These are phyloP conservation scores for Elaphurus davidianus DNA, from an alignment of 2,113 vertebrate genomes.

Conservation along the genomic window DNA sequence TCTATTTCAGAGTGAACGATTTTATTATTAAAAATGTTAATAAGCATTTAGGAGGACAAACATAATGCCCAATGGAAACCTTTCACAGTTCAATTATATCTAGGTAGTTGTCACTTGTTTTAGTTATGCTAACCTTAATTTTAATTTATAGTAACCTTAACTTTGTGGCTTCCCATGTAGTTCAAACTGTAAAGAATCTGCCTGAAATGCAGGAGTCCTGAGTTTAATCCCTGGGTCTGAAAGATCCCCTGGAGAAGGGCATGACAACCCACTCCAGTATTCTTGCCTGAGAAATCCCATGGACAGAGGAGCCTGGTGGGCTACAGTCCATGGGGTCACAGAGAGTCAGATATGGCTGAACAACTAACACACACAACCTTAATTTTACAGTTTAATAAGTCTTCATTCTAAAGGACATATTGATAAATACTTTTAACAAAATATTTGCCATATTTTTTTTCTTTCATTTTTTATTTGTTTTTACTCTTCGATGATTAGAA, in stretches of 20 bases:
- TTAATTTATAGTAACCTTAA: background rate
- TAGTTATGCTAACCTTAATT: background rate
- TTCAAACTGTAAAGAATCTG: background rate
- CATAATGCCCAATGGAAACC: background rate
- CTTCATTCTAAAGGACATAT: background rate
- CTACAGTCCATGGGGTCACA: background rate
- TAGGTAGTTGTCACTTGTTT: background rate
- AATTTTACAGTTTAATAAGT: background rate
- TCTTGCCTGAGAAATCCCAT: background rate
- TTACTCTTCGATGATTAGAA: background rate
- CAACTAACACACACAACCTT: background rate
- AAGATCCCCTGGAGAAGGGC: background rate
- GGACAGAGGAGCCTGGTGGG: background rate
- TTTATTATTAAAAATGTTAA: constrained; percentile 34
- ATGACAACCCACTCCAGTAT: background rate
- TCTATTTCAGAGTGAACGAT: background rate
- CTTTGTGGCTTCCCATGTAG: background rate
- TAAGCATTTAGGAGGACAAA: background rate
- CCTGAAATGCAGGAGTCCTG: background rate
- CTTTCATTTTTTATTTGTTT: background rate
- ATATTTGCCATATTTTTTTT: background rate
- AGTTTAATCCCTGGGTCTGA: background rate
- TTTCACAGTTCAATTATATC: background rate
- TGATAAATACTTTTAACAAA: background rate
- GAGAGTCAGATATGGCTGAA: background rate